phyloP scores from a whole-genome alignment of 2,113 vertebrate species.

The Syngnathus typhle region DNA sequence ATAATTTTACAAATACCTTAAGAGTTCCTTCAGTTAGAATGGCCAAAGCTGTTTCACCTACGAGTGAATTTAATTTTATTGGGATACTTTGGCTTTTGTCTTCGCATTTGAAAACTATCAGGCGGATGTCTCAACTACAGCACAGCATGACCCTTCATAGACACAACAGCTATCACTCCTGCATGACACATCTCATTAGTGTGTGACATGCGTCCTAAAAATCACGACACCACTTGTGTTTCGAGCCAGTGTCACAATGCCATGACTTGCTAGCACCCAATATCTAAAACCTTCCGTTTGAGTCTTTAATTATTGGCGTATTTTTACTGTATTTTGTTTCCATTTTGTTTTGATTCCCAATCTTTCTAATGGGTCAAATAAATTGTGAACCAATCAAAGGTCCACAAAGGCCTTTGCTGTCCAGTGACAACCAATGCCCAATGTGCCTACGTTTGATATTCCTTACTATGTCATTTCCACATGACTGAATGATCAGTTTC shows the following conservation, averaged over 20 bases:
- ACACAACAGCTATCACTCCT: slow-evolving; percentile 63
- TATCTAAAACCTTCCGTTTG: background rate
- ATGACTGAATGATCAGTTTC: slow-evolving; percentile 44
- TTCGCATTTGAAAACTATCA: slow-evolving; percentile 51
- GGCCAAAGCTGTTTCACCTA: too few relatives aligned
- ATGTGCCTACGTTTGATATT: slow-evolving; percentile 18
- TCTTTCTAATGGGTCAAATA: background rate
- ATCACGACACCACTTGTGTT: slow-evolving; percentile 33
- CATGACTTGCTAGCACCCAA: background rate
- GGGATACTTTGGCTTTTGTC: slow-evolving; percentile 32
- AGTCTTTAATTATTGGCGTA: slow-evolving; percentile 8
- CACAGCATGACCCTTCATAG: slow-evolving; percentile 36
- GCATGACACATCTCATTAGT: slow-evolving; percentile 47
- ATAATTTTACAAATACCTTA: background rate
- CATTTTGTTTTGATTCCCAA: background rate
- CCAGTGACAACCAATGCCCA: background rate
- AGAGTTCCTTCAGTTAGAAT: background rate
- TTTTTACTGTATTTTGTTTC: too few relatives aligned
- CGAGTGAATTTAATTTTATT: slow-evolving; percentile 28
- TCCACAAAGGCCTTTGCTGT: background rate
- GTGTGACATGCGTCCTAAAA: slow-evolving; percentile 21
- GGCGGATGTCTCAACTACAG: slow-evolving; percentile 34
- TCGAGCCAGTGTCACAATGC: slow-evolving; percentile 12
- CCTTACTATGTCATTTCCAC: slow-evolving; percentile 26
- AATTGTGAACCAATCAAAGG: background rate